These are phyloP conservation scores for Steinernema hermaphroditum DNA, from an alignment of 2,888 invertebrate species.

Conservation along the genomic window DNA sequence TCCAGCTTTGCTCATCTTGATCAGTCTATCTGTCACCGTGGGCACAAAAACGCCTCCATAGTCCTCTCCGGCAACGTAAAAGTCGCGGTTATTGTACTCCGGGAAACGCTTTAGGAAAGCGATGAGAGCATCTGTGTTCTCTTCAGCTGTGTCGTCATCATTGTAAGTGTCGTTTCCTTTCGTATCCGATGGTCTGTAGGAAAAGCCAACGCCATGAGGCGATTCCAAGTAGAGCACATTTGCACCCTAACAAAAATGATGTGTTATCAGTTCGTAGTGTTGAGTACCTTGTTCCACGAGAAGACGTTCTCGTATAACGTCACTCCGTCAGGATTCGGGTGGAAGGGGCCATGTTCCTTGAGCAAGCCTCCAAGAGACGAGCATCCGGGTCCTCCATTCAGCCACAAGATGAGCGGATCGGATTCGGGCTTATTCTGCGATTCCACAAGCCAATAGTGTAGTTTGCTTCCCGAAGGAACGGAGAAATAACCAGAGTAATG, in stretches of 20 bases:
- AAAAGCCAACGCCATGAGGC: slow-evolving; percentile 70
- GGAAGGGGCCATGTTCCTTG: slow-evolving; percentile 68
- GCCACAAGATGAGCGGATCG: slow-evolving; percentile 68
- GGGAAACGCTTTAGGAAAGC: slow-evolving; percentile 69
- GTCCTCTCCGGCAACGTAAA: slow-evolving; percentile 69
- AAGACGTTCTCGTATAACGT: slow-evolving; percentile 57
- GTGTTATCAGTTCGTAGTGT: no score
- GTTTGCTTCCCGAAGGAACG: slow-evolving; percentile 58
- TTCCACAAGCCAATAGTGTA: slow-evolving; percentile 68
- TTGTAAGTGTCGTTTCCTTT: slow-evolving; percentile 44
- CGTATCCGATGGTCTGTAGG: slow-evolving; percentile 41
- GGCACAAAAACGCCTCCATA: slow-evolving; percentile 46
- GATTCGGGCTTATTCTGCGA: slow-evolving; percentile 58
- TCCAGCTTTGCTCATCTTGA: slow-evolving; percentile 5
- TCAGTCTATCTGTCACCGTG: slow-evolving; percentile 32
- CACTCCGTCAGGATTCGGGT: slow-evolving; percentile 50
- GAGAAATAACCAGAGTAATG: slow-evolving; percentile 69
- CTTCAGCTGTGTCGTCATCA: slow-evolving; percentile 53
- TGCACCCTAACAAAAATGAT: no score
- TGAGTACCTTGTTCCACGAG: slow-evolving; percentile 65
- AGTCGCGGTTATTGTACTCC: slow-evolving; percentile 68
- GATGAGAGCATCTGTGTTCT: slow-evolving; percentile 67
- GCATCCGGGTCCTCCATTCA: slow-evolving; percentile 68
- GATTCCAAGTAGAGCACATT: slow-evolving; percentile 71
- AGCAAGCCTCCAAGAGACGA: slow-evolving; percentile 67